Conservation (phyloP, 2,888 invertebrate species). For the Cosmorhoe ocellata region DNA sequence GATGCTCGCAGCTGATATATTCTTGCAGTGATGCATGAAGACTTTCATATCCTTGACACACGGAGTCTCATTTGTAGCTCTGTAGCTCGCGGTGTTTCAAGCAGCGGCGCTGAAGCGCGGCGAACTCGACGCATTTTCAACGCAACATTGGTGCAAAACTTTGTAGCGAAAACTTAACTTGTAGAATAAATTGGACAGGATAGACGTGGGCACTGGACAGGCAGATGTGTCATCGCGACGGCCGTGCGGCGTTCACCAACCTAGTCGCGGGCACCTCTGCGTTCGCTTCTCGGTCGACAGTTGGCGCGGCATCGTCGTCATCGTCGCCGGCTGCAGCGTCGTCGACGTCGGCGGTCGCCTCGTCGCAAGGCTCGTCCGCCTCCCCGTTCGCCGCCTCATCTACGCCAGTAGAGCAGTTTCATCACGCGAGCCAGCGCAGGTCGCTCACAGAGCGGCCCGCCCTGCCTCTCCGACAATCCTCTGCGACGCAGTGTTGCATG, state of each 20-base stretch:
- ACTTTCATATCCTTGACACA: slow-evolving; percentile 8
- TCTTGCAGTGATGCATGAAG: slow-evolving; percentile 14
- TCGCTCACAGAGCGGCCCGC: slow-evolving; percentile 71
- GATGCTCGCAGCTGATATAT: slow-evolving; percentile 4
- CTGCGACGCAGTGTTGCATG: slow-evolving; percentile 27
- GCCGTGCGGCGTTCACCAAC: slow-evolving; percentile 77
- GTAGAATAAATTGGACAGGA: slow-evolving; percentile 57
- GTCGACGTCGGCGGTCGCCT: slow-evolving; percentile 49
- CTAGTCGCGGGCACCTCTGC: slow-evolving; percentile 74
- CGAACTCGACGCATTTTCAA: slow-evolving; percentile 14
- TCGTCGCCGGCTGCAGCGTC: slow-evolving; percentile 51
- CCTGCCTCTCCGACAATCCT: slow-evolving; percentile 56
- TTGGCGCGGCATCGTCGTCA: slow-evolving; percentile 53
- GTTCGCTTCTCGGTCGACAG: slow-evolving; percentile 66
- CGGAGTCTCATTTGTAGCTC: slow-evolving; percentile 9
- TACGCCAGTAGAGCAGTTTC: slow-evolving; percentile 62
- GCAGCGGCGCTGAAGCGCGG: slow-evolving; percentile 15
- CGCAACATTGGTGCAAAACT: slow-evolving; percentile 70
- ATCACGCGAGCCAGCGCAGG: slow-evolving; percentile 69
- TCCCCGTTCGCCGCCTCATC: slow-evolving; percentile 69
- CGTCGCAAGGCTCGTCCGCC: slow-evolving; percentile 53
- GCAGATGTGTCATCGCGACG: slow-evolving; percentile 55
- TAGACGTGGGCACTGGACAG: slow-evolving; percentile 64
- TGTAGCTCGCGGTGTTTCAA: slow-evolving; percentile 21
- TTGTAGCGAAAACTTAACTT: slow-evolving; percentile 71